A percentile compares a stretch with the other conserved stretches of the same genome.
These are phyloP conservation scores for Anorthoa munda DNA, from an alignment of 2,888 invertebrate species.

Conservation along the genomic window DNA sequence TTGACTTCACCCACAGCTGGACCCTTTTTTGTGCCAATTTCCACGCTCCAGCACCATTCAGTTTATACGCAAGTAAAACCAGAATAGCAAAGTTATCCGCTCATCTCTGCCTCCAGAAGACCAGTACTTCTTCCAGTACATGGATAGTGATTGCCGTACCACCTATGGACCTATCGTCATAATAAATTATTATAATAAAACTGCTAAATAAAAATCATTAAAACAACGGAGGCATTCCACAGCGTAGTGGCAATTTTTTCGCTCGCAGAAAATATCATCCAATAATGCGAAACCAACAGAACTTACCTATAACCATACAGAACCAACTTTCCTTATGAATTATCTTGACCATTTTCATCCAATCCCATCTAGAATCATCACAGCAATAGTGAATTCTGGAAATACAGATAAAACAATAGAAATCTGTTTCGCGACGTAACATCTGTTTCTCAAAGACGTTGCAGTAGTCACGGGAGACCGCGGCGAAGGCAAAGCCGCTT, in stretches of 20 bases:
- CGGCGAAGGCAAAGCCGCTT: conserved; percentile 23
- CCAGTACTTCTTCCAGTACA: no score
- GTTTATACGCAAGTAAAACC: no score
- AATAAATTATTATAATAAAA: no score
- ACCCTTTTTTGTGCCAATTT: no score
- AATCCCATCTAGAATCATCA: conserved; percentile 11
- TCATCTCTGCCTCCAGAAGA: no score
- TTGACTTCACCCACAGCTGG: no score
- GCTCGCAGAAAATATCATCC: neutral
- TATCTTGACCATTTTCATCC: neutral
- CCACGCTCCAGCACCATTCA: no score
- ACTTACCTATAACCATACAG: neutral
- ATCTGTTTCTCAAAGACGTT: conserved; percentile 61
- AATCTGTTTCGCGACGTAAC: conserved; percentile 56
- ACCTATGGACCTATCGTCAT: no score
- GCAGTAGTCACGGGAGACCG: conserved; percentile 60
- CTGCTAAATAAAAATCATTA: no score
- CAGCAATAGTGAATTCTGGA: conserved; percentile 15
- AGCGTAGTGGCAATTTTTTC: no score
- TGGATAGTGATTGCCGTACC: no score
- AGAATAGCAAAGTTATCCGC: no score
- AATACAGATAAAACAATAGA: conserved; percentile 54
- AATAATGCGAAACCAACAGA: neutral
- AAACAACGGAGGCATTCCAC: neutral
- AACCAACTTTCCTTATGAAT: neutral